phyloP scores from a whole-genome alignment of 2,888 invertebrate species.

The Caenorhabditis sp. region DNA sequence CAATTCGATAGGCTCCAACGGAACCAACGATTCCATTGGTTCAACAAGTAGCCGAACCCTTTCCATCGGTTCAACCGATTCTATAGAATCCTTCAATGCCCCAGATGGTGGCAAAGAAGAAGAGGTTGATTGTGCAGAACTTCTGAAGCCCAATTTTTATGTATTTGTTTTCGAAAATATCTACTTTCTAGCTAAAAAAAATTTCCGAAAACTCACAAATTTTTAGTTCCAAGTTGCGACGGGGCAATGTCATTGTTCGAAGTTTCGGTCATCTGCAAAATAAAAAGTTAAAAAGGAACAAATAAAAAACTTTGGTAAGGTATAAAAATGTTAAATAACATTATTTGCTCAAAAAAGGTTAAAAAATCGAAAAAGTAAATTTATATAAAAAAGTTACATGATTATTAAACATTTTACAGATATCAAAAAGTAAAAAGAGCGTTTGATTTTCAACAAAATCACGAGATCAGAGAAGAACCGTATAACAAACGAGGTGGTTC shows the following conservation, averaged over 20 bases:
- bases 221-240: conserved; percentile 64
- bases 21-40: background rate
- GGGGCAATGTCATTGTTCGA: conserved; percentile 36
- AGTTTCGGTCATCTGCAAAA: conserved; percentile 16
- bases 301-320: background rate
- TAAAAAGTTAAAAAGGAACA: background rate
- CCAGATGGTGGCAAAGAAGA: background rate
- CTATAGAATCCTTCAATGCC: background rate
- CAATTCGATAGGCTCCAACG: background rate
- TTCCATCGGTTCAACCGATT: background rate
- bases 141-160: background rate
- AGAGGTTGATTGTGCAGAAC: background rate
- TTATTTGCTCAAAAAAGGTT: background rate
- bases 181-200: background rate
- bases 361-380: too few species aligned
- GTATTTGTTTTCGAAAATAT: conserved; percentile 1
- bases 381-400: too few species aligned
- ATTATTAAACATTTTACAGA: too few species aligned
- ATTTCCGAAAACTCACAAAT: conserved; percentile 55
- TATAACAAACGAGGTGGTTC: background rate
- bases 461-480: background rate
- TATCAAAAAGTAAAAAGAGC: background rate
- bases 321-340: background rate
- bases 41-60: background rate
- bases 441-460: too few species aligned